phyloP scores from a whole-genome alignment of 2,113 vertebrate species.

The Probosciger aterrimus region DNA sequence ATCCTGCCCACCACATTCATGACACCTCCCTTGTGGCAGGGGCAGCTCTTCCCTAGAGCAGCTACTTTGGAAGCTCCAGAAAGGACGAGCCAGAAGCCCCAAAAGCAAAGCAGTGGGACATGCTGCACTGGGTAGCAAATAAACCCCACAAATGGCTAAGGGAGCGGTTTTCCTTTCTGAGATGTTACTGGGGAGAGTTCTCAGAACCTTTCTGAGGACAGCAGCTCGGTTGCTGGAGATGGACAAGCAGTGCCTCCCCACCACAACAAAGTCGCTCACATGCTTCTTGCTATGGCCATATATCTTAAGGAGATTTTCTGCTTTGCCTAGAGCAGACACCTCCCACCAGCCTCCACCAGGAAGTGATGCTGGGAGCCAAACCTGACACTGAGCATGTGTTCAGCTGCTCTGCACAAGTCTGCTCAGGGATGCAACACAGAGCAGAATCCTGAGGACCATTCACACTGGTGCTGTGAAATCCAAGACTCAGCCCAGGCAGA shows the following conservation, averaged over 20 bases:
- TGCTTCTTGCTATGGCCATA: not conserved
- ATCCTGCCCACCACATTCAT: not conserved
- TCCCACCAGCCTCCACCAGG: not conserved
- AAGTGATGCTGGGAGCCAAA: not conserved
- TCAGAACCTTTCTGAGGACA: not conserved
- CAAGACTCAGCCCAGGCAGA: not conserved
- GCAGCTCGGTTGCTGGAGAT: not conserved
- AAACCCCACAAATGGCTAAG: too few relatives aligned
- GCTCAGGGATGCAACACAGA: too few relatives aligned
- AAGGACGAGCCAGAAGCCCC: not conserved
- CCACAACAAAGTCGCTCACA: not conserved
- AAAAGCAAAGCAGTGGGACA: not conserved
- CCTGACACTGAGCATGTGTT: fast-evolving
- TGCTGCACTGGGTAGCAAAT: not conserved
- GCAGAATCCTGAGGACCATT: not conserved
- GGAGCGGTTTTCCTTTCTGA: not conserved
- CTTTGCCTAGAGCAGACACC: not conserved
- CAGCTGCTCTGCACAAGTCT: not conserved
- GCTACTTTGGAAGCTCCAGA: not conserved
- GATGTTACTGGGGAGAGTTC: not conserved
- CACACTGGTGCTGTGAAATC: fast-evolving
- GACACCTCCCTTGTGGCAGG: fast-evolving
- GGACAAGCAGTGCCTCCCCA: not conserved
- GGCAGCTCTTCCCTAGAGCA: not conserved
- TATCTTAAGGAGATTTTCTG: not conserved